Base-by-base conservation (phyloP, 2,797 vertebrate genomes). In the Xiphophorus birchmanni region DNA sequence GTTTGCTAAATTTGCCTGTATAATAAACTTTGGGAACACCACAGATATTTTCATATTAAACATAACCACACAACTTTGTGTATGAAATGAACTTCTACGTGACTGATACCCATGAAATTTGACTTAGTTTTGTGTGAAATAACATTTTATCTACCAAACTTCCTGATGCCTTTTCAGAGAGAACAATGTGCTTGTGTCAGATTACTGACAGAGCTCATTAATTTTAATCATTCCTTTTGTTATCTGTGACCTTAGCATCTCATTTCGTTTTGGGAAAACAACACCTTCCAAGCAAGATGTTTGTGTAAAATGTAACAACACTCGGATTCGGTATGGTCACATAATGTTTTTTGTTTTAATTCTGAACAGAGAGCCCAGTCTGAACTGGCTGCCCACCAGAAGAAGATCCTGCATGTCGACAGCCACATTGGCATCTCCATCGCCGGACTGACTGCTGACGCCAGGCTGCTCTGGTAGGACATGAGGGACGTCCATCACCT, bases 391-490 rank as follows among this genome's bases (percentile, higher is more conserved):
- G 98, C 98, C 80, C 98, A 99, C 92, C 98, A 99, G 96, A 99
- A 99, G 93, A 99, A 99, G 95, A 99, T 99, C 91, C 96, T 99
- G 12, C 95, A 99, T 26, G 98, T 99, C 58, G 98, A 99, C 94
- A 99, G 96, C 95, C 98, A 99, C 87, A 95, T 99, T 60, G 98
- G 98, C 75, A 99, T 99, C 91, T 99, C 98, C 84, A 99, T 99
- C 80, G 98, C 98, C 63, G 98, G 98, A 77, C 97, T 99, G 78
- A 99, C 98, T 26, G 98, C 98, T 72, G 98, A 99, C 82, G 98
- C 98, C 84, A 94, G 98, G 77, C 96, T 99, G 71, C 94, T 99
- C 65, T 99, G 98, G 98, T 99, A 87, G 87, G 86, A 87, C 18
- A 8, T 58, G 5, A 8, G 9, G 47, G n/a, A 5, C 11, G 5